Base-by-base conservation (phyloP, 1,140 invertebrate species). In the Paramacrobiotus metropolitanus region DNA sequence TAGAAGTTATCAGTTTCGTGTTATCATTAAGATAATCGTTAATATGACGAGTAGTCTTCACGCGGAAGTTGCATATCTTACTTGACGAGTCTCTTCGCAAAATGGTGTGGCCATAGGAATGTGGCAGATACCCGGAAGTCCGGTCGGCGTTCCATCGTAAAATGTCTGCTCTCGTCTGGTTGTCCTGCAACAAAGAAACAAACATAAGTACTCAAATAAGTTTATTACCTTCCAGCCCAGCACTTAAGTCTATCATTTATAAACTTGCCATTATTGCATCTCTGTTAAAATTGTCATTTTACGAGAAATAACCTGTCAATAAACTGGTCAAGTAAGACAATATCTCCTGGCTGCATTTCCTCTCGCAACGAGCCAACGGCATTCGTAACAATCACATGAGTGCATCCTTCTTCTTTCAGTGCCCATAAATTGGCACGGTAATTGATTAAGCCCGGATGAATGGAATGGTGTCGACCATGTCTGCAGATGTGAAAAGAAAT, bases 381-480 rank as follows among this genome's bases (percentile, higher is more conserved):
- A 2, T 87, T 88, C 1, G 88, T 84, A 1, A 85, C 90, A 61
- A 99, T 75, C 4, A 98, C 72, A 71, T 95, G 89, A 0, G 88
- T 94, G 69, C 91, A 95, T 0, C 89, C 88, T 60, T 80, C 75
- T 61, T 83, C 68, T 65, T 87, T 84, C 60, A 99, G 72, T 1
- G 92, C 90, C 83, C 87, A 92, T 55, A 98, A 83, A 71, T 98
- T 99, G 1, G 93, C 94, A 63, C 92, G 79, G 72, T 94, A 98
- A 73, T 98, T 98, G 0, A 99, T 79, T 66, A 82, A 79, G 21
- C 78, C 81, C 0, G 91, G 90, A 71, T 77, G 82, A 31, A 86
- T 80, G 59, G 77, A 77, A 71, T 98, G 92, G 59, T 83, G 82
- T 40, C 82, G 74, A 1, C 90, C 91, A 77, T 98, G 94, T 66